These are phyloP conservation scores for Phoenicopterus ruber DNA, from an alignment of 2,113 vertebrate genomes.

Conservation along the genomic window DNA sequence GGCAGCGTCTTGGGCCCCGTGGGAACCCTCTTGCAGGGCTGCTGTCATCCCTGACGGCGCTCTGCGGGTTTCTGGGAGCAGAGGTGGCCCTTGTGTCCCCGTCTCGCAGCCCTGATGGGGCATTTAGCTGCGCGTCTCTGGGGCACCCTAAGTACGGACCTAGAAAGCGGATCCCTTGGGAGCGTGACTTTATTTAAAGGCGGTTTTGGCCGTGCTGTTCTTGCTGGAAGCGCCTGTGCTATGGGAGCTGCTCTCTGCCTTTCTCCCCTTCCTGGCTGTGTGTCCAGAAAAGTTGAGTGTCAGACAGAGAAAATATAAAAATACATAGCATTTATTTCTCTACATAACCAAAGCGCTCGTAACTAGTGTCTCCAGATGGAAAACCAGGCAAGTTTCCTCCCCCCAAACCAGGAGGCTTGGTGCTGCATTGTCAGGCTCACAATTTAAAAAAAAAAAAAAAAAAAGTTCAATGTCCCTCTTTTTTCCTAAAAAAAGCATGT, in stretches of 20 bases:
- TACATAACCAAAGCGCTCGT: fast-evolving
- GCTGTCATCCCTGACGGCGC: fast-evolving
- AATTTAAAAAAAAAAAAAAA: background rate
- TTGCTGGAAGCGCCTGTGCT: background rate
- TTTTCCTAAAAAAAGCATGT: background rate
- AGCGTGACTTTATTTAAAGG: background rate
- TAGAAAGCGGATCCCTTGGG: background rate
- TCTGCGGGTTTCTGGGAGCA: background rate
- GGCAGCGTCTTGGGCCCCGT: background rate
- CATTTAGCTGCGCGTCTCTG: background rate
- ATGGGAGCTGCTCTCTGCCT: background rate
- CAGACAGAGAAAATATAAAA: background rate
- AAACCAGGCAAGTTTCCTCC: background rate
- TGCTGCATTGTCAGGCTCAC: background rate
- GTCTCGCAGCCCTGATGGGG: background rate
- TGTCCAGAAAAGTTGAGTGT: background rate
- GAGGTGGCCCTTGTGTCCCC: fast-evolving
- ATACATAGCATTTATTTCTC: background rate
- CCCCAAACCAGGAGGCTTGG: background rate
- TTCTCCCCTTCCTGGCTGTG: background rate
- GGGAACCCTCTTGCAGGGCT: background rate
- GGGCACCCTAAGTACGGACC: background rate
- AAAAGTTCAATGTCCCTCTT: background rate
- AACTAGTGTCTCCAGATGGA: background rate
- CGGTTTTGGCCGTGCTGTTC: background rate